Evolutionary conservation across 2,113 vertebrate species (phyloP), one percentile per base, ranked within the genome.

Genomic region (Actinemys pallida): DNA sequence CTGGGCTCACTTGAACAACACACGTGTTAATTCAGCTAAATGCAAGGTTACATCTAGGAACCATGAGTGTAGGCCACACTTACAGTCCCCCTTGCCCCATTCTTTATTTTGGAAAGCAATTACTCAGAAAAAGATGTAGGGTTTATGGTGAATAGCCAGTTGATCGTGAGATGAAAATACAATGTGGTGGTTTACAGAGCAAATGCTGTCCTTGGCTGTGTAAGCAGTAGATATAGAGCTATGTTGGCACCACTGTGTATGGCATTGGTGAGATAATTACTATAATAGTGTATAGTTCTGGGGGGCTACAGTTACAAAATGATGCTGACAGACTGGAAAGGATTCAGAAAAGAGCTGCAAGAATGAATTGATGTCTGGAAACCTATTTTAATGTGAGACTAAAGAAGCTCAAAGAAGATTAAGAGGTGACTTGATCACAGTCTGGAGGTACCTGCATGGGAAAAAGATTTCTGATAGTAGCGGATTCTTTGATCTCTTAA

Each of bases 1-100:
- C 62, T 88, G 49, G 22, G 9, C 65, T 92, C 25, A 10, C 96
- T 94, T 95, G 14, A 79, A 65, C 85, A 87, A 49, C 20, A 13
- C 1, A 1, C 52, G 20, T 92, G 97, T 94, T 91, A 92, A 80
- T 75, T 75, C 76, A 75, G 95, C 65, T 94, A 65, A 89, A 75
- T 95, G 94, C 93, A 96, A 96, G 96, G 94, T 95, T 95, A 92
- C 87, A 95, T 92, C 96, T 95, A 95, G 94, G 83, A 95, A 89
- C 95, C 84, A 35, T 79, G 89, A 88, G 95, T 97, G 47, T 95
- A 90, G 94, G 95, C 95, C 93, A 91, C 52, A 88, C 39, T 39
- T 39, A 39, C 39, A 39, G 39, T 39, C 39, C 39, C 39, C 39
- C 39, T 39, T 39, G 39, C 39, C 39, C 39, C 39, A 39, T 39